These are phyloP conservation scores for Semicossyphus pulcher DNA, from an alignment of 2,113 vertebrate genomes.

Conservation along the genomic window DNA sequence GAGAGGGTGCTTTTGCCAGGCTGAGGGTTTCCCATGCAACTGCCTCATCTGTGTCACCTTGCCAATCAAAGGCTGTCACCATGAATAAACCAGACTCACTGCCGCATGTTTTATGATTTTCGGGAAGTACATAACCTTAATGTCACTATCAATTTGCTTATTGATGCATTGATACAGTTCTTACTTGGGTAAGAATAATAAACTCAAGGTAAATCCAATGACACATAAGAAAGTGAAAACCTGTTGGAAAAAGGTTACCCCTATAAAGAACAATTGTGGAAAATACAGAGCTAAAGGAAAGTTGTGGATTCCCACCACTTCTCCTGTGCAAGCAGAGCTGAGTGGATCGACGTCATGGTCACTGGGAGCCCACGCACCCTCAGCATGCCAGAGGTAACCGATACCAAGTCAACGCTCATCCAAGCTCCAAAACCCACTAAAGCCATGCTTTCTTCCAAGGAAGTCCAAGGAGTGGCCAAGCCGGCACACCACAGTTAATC, in stretches of 20 bases:
- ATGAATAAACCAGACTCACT: conserved; percentile 30
- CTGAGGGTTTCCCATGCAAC: conserved; percentile 62
- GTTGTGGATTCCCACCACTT: conserved; percentile 68
- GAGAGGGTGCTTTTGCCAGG: conserved; percentile 65
- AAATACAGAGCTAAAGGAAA: conserved; percentile 58
- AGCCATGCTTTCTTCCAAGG: conserved; percentile 52
- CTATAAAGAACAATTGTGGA: conserved; percentile 60
- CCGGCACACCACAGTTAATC: conserved; percentile 68
- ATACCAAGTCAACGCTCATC: conserved; percentile 69
- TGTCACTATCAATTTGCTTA: conserved; percentile 48
- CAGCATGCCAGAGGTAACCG: conserved; percentile 73
- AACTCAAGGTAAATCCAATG: conserved; percentile 61
- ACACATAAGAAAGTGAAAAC: conserved; percentile 54
- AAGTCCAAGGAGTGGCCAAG: conserved; percentile 58
- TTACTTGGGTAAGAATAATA: conserved; percentile 44
- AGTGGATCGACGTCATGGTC: conserved; percentile 69
- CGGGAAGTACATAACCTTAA: conserved; percentile 12
- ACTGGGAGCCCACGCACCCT: conserved; percentile 66
- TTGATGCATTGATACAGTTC: conserved; percentile 33
- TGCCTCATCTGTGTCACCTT: conserved; percentile 56
- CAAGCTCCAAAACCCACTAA: conserved; percentile 68
- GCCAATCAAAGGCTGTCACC: conserved; percentile 57
- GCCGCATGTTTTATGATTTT: conserved; percentile 23
- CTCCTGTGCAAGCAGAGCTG: conserved; percentile 48
- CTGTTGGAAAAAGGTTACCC: conserved; percentile 57